Conservation (phyloP, 2,888 invertebrate species). For the Piscicola geometra region DNA sequence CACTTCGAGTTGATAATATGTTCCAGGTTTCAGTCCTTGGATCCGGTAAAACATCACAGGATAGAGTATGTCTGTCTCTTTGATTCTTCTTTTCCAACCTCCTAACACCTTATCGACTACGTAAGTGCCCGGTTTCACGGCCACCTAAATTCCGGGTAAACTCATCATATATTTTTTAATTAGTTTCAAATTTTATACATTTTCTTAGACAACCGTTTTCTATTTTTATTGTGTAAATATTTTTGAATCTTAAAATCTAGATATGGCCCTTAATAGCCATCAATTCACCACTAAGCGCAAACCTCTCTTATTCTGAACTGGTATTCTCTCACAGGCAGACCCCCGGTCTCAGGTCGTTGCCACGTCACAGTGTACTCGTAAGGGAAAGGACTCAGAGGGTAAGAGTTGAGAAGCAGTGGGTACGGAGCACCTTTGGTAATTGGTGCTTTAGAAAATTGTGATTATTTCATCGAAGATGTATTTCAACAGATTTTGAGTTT, state of each 20-base stretch:
- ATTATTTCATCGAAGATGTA: no score
- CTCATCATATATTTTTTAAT: no score
- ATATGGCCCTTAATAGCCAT: no score
- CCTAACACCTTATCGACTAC: conserved; percentile 38
- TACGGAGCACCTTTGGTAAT: conserved; percentile 41
- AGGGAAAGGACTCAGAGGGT: conserved; percentile 40
- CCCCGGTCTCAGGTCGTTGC: conserved; percentile 46
- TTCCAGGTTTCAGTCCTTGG: conserved; percentile 35
- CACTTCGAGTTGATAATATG: conserved; percentile 42
- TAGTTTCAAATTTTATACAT: no score
- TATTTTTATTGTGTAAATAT: no score
- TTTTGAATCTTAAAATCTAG: no score
- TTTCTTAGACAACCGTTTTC: no score
- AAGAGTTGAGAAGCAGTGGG: conserved; percentile 40
- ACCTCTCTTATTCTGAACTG: conserved; percentile 44
- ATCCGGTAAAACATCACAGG: conserved; percentile 41
- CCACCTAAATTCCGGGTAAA: conserved; percentile 28
- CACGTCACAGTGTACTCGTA: conserved; percentile 43
- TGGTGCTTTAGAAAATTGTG: no score
- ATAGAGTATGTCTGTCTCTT: conserved; percentile 34
- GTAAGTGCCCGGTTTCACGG: conserved; percentile 35
- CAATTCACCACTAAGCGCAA: no score
- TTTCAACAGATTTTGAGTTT: no score
- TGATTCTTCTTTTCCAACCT: conserved; percentile 37
- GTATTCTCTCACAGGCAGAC: conserved; percentile 44